These are phyloP conservation scores for Halesus radiatus DNA, from an alignment of 1,140 invertebrate species.

Conservation along the genomic window DNA sequence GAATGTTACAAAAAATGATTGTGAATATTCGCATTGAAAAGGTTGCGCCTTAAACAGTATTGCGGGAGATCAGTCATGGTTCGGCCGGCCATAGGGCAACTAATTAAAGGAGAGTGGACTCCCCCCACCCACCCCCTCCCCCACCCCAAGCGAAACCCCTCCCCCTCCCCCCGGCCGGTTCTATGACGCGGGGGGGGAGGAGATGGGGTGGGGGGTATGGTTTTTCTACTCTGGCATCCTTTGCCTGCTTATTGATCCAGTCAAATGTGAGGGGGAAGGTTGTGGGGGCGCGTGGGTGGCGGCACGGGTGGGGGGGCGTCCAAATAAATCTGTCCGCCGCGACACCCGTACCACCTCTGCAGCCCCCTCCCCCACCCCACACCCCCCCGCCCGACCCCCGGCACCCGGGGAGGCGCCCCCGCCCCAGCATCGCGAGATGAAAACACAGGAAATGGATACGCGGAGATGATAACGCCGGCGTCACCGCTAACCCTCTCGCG, in stretches of 20 bases:
- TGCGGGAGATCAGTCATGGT: slow-evolving; percentile 40
- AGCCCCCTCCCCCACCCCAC: slow-evolving; percentile 67
- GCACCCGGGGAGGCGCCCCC: slow-evolving; percentile 48
- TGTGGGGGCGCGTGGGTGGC: slow-evolving; percentile 60
- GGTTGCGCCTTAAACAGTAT: slow-evolving; percentile 17
- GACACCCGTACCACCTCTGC: slow-evolving; percentile 70
- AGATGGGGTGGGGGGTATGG: slow-evolving; percentile 63
- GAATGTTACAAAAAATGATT: too few relatives aligned
- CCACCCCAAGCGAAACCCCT: slow-evolving; percentile 68
- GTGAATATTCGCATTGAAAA: background rate
- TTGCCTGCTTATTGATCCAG: slow-evolving; percentile 73
- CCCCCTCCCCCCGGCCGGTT: slow-evolving; percentile 65
- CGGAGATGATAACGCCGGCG: slow-evolving; percentile 44
- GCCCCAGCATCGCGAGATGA: slow-evolving; percentile 58
- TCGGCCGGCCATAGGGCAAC: slow-evolving; percentile 72
- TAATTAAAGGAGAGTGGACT: slow-evolving; percentile 68
- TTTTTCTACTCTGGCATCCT: slow-evolving; percentile 73
- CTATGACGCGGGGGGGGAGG: slow-evolving; percentile 62
- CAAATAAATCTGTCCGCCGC: slow-evolving; percentile 72
- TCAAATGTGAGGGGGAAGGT: slow-evolving; percentile 69
- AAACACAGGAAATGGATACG: slow-evolving; percentile 57
- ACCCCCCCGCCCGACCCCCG: slow-evolving; percentile 54
- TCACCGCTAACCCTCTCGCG: slow-evolving; percentile 31
- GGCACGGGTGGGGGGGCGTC: slow-evolving; percentile 65
- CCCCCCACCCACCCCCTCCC: slow-evolving; percentile 71